These are phyloP conservation scores for Oasisia sp. DNA, from an alignment of 2,888 invertebrate genomes.

Conservation along the genomic window DNA sequence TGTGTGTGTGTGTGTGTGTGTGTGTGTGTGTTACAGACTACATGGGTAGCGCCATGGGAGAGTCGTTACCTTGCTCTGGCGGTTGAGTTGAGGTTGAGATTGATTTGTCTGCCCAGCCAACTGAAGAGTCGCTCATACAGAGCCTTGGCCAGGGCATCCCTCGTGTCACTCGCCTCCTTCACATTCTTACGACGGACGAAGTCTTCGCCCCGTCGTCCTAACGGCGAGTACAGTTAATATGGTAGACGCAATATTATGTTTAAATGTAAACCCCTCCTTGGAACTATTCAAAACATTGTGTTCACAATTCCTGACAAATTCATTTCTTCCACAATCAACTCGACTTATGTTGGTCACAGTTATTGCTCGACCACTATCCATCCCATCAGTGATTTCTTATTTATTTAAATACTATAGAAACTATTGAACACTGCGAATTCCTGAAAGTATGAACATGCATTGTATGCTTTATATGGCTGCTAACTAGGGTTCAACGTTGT, in stretches of 20 bases:
- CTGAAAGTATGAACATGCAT: neutral
- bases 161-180: conserved; percentile 53
- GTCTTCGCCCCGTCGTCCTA: conserved; percentile 39
- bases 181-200: conserved; percentile 51
- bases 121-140: conserved; percentile 58
- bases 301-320: no score
- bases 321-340: no score
- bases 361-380: no score
- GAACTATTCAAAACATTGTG: no score
- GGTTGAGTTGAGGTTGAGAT: conserved; percentile 47
- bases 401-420: neutral
- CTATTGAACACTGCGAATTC: neutral
- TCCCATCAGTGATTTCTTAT: no score
- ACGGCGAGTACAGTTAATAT: neutral
- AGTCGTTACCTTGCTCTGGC: conserved; percentile 18
- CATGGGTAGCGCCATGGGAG: no score
- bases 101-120: conserved; percentile 60
- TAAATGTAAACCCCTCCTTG: no score
- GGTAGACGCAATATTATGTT: no score
- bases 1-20: no score
- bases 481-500: neutral
- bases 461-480: neutral
- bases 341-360: no score
- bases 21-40: no score
- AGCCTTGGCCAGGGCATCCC: conserved; percentile 60